A percentile compares a stretch with the other conserved stretches of the same genome.
Conservation (phyloP, 2,113 vertebrate species). For the Hymenochirus boettgeri region DNA sequence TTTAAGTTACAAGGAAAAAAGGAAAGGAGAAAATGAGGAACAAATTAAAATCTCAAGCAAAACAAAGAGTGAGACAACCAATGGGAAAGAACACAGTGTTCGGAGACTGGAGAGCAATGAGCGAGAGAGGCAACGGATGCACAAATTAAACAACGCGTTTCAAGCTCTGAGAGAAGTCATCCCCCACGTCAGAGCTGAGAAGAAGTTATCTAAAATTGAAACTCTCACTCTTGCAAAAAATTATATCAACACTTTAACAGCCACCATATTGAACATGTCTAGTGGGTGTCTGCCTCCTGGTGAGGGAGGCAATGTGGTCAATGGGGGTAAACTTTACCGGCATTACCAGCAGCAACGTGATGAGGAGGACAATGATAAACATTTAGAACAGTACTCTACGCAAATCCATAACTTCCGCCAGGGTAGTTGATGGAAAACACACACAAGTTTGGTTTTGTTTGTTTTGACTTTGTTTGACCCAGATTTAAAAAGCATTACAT, state of each 20-base stretch:
- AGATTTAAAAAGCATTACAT: too few relatives aligned
- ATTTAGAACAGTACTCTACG: slow-evolving; percentile 73
- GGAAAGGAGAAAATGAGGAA: slow-evolving; percentile 43
- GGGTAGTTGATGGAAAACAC: slow-evolving; percentile 53
- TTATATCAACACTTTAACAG: slow-evolving; percentile 94
- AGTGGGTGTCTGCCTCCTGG: slow-evolving; percentile 65
- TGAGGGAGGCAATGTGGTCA: slow-evolving; percentile 54
- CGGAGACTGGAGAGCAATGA: slow-evolving; percentile 92
- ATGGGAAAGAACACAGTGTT: slow-evolving; percentile 69
- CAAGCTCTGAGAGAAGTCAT: slow-evolving; percentile 90
- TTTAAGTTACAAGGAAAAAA: slow-evolving; percentile 50
- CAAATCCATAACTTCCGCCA: slow-evolving; percentile 73
- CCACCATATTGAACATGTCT: slow-evolving; percentile 87
- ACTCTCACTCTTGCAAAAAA: slow-evolving; percentile 96
- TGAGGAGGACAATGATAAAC: slow-evolving; percentile 65
- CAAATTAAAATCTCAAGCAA: slow-evolving; percentile 47
- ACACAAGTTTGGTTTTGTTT: too few relatives aligned
- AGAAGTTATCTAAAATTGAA: slow-evolving; percentile 97
- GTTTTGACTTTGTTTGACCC: too few relatives aligned
- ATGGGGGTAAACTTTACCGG: slow-evolving; percentile 71
- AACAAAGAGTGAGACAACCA: slow-evolving; percentile 51
- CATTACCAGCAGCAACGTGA: slow-evolving; percentile 76
- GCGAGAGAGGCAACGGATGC: slow-evolving; percentile 92
- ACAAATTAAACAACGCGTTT: slow-evolving; percentile 97
- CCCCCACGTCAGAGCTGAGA: slow-evolving; percentile 86